A percentile compares a stretch with the other conserved stretches of the same genome.
Conservation (phyloP, 64 coral and sea anemone genomes). For the Cladopsammia gracilis region DNA sequence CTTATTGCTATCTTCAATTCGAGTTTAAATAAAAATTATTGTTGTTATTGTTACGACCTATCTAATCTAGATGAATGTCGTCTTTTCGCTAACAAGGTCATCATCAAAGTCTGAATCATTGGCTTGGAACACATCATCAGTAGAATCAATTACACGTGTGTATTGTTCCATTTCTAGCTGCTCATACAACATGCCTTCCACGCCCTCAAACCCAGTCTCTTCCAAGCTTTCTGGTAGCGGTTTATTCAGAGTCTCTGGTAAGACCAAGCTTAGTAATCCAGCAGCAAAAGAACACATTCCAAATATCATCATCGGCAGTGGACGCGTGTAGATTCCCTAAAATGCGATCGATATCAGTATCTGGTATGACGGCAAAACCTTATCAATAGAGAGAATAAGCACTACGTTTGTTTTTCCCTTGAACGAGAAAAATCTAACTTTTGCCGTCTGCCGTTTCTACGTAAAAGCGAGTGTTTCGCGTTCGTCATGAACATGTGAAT, state of each 20-base stretch:
- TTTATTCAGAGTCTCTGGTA: slow-evolving; percentile 95
- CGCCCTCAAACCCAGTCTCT: slow-evolving; percentile 72
- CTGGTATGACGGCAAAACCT: not conserved
- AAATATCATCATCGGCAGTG: slow-evolving; percentile 95
- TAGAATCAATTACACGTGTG: slow-evolving; percentile 44
- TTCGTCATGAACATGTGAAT: no score
- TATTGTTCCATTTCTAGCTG: slow-evolving; percentile 81
- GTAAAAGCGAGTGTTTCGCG: no score
- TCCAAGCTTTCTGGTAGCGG: slow-evolving; percentile 93
- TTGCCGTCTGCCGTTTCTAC: no score
- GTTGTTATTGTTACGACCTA: no score
- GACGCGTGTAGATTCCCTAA: slow-evolving; percentile 89
- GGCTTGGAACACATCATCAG: slow-evolving; percentile 80
- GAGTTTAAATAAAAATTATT: no score
- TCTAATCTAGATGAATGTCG: slow-evolving; percentile 74
- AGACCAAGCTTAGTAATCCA: slow-evolving; percentile 72
- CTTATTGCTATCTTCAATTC: no score
- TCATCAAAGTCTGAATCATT: slow-evolving; percentile 95
- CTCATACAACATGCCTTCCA: slow-evolving; percentile 57
- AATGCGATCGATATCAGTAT: not conserved
- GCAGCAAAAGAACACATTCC: slow-evolving; percentile 94
- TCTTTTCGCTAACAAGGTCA: slow-evolving; percentile 86
- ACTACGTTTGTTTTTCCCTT: no score
- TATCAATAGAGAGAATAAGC: no score
- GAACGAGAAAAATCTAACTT: no score